A percentile compares a stretch with the other conserved stretches of the same genome.
phyloP scores from a whole-genome alignment of 2,888 invertebrate genomes.

The Epinotia bilunana region DNA sequence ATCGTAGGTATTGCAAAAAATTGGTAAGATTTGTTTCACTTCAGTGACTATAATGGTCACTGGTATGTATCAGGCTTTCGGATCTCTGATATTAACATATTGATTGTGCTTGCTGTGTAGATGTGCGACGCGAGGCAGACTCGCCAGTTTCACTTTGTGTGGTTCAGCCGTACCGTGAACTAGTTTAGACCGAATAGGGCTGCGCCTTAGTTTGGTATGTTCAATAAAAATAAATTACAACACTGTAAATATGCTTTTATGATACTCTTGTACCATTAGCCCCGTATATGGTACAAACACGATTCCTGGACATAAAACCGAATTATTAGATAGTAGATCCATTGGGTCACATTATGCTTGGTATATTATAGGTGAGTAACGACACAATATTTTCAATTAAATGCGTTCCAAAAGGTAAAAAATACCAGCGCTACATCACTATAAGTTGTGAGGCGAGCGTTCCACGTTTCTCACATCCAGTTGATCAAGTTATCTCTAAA shows the following conservation, averaged over 20 bases:
- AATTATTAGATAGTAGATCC: slow-evolving; percentile 64
- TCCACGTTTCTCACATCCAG: slow-evolving; percentile 65
- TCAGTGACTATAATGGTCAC: slow-evolving; percentile 7
- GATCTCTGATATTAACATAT: slow-evolving; percentile 82
- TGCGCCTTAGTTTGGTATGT: slow-evolving; percentile 57
- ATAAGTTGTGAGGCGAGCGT: slow-evolving; percentile 48
- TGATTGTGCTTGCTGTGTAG: slow-evolving; percentile 78
- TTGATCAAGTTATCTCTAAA: slow-evolving; percentile 77
- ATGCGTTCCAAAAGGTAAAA: slow-evolving; percentile 48
- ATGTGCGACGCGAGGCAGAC: slow-evolving; percentile 66
- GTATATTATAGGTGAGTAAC: slow-evolving; percentile 45
- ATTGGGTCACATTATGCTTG: slow-evolving; percentile 53
- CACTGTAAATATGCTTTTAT: slow-evolving; percentile 68
- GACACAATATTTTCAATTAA: slow-evolving; percentile 40
- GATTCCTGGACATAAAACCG: slow-evolving; percentile 60
- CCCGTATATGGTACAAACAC: slow-evolving; percentile 56
- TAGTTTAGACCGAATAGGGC: slow-evolving; percentile 63
- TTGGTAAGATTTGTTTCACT: neutral
- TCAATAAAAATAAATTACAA: slow-evolving; percentile 67
- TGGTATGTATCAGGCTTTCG: slow-evolving; percentile 58
- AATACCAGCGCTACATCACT: slow-evolving; percentile 61
- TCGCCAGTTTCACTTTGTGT: slow-evolving; percentile 52
- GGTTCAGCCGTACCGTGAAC: slow-evolving; percentile 55
- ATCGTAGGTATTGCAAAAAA: neutral
- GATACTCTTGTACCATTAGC: slow-evolving; percentile 60